These are phyloP conservation scores for Intellagama lesueurii DNA, from an alignment of 2,797 vertebrate genomes.

Conservation along the genomic window DNA sequence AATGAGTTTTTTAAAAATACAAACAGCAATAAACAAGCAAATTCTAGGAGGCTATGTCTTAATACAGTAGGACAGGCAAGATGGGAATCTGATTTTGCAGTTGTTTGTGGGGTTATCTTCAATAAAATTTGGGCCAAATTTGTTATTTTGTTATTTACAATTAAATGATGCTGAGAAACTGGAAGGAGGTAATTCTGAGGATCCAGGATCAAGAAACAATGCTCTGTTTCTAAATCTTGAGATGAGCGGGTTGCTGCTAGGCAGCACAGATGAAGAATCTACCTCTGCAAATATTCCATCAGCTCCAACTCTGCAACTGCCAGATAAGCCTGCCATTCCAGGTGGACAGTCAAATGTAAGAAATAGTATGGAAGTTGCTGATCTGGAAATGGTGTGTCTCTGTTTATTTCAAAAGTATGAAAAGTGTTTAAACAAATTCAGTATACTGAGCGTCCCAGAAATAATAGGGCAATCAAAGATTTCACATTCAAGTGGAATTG, in stretches of 20 bases:
- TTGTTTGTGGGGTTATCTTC: too few relatives aligned
- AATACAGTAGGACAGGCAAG: too few relatives aligned
- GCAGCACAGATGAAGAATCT: background rate
- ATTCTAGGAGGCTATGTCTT: too few relatives aligned
- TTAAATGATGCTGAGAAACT: background rate
- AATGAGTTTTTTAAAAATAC: background rate
- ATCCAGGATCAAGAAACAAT: background rate
- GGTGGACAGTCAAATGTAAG: background rate
- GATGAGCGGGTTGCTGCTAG: rapidly evolving
- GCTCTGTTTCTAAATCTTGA: constrained; percentile 10
- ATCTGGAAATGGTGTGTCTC: background rate
- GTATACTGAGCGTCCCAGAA: background rate
- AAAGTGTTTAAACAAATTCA: background rate
- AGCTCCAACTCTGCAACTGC: background rate
- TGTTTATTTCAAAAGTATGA: background rate
- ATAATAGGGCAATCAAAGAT: too few relatives aligned
- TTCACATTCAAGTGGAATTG: too few relatives aligned
- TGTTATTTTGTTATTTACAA: constrained; percentile 19
- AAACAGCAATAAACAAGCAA: too few relatives aligned
- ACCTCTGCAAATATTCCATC: background rate
- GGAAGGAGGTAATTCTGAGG: rapidly evolving
- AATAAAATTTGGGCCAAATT: background rate
- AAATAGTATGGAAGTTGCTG: background rate
- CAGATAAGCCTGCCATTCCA: background rate
- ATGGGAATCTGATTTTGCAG: too few relatives aligned